Evolutionary conservation across 1,140 invertebrate species (phyloP).

Genomic region (Homalodisca vitripennis): DNA sequence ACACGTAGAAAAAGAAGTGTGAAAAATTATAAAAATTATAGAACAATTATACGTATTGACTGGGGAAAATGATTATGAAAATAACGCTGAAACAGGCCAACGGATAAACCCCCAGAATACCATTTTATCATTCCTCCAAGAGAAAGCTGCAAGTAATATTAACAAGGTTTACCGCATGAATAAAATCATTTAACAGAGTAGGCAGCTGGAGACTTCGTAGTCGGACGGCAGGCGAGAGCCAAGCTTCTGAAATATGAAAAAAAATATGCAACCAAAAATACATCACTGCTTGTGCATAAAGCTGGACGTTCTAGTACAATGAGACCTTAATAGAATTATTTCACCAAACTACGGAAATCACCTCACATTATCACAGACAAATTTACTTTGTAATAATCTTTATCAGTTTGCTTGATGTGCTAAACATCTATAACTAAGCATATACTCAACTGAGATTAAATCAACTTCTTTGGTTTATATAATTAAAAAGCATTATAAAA

Average conservation of each 20-base stretch:
- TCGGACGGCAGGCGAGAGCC: neutral
- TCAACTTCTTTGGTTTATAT: no score
- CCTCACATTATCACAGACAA: no score
- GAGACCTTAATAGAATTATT: no score
- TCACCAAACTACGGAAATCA: no score
- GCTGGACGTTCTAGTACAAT: no score
- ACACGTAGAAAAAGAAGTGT: constrained; percentile 24
- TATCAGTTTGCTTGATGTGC: no score
- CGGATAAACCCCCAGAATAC: constrained; percentile 21
- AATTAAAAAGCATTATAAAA: no score
- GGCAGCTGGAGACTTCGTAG: neutral
- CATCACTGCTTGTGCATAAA: no score
- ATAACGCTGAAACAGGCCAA: constrained; percentile 24
- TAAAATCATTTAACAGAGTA: constrained; percentile 14
- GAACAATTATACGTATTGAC: constrained; percentile 1
- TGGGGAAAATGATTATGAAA: constrained; percentile 18
- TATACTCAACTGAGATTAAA: no score
- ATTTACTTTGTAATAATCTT: no score
- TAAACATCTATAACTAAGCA: no score
- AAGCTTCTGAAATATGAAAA: constrained; percentile 17
- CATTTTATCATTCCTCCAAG: constrained; percentile 18
- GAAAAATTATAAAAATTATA: constrained; percentile 10
- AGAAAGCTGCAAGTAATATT: constrained; percentile 24
- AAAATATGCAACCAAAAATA: constrained; percentile 16
- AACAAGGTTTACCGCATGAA: constrained; percentile 19